Percentiles rank a stretch among this genome's conserved stretches.
These are phyloP conservation scores for Eubasilissa regina DNA, from an alignment of 1,140 invertebrate species.

Conservation along the genomic window DNA sequence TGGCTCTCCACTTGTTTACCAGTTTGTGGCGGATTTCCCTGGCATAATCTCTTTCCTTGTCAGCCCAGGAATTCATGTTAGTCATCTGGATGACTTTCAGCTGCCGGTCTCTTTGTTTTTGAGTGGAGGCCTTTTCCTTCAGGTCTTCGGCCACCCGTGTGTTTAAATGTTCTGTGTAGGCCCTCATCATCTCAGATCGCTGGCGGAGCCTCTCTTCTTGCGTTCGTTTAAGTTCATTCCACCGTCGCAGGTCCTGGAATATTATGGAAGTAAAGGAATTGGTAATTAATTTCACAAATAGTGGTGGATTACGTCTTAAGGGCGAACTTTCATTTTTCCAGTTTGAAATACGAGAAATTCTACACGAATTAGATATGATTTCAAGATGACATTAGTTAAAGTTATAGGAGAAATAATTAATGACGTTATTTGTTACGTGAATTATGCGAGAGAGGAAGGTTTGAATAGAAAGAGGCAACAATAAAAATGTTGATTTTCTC, in stretches of 20 bases:
- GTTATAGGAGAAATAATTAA: no score
- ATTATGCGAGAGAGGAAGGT: no score
- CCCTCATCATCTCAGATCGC: slow-evolving; percentile 19
- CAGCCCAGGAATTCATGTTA: slow-evolving; percentile 36
- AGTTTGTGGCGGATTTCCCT: slow-evolving; percentile 23
- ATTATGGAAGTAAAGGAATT: neutral
- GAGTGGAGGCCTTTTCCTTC: slow-evolving; percentile 1
- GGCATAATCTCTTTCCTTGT: slow-evolving; percentile 32
- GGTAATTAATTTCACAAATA: neutral
- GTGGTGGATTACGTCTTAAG: no score
- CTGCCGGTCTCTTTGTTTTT: slow-evolving; percentile 7
- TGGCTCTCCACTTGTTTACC: slow-evolving; percentile 11
- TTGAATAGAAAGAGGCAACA: no score
- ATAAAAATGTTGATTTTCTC: no score
- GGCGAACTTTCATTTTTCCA: no score
- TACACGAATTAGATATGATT: no score
- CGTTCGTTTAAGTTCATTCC: slow-evolving; percentile 17
- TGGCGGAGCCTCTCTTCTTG: slow-evolving; percentile 7
- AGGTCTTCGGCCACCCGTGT: neutral
- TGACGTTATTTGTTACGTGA: no score
- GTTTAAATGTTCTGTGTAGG: slow-evolving; percentile 17
- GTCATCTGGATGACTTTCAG: slow-evolving; percentile 32
- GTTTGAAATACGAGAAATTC: no score
- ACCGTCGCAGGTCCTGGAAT: slow-evolving; percentile 16
- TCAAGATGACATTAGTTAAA: no score